phyloP scores from a whole-genome alignment of 1,140 invertebrate genomes.

The Drosophila novamexicana region DNA sequence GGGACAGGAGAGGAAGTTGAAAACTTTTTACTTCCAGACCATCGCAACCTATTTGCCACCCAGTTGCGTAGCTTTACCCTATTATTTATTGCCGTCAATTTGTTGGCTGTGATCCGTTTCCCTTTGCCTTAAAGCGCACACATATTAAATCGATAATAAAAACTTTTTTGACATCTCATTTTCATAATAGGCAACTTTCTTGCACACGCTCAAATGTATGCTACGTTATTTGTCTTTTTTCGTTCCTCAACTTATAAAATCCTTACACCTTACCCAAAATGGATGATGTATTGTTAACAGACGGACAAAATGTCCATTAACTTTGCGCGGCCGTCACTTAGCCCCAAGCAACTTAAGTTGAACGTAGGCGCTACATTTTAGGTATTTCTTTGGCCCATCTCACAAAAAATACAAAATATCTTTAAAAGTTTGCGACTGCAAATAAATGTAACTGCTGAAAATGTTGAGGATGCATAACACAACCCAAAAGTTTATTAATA shows the following conservation, averaged over 20 bases:
- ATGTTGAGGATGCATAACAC: too few relatives aligned
- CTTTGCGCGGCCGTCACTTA: neutral
- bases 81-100: conserved; percentile 67
- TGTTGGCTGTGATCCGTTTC: conserved; percentile 42
- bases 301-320: conserved; percentile 17
- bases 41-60: conserved; percentile 61
- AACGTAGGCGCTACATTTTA: conserved; percentile 62
- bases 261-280: conserved; percentile 36
- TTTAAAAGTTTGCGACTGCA: too few relatives aligned
- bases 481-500: neutral
- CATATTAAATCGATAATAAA: conserved; percentile 81
- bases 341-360: conserved; percentile 48
- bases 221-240: conserved; percentile 43
- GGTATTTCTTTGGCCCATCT: conserved; percentile 5
- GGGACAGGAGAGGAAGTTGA: conserved; percentile 7
- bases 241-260: neutral
- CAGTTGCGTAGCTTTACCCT: conserved; percentile 44
- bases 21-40: conserved; percentile 62
- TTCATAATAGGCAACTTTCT: conserved; percentile 76
- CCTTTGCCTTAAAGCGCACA: neutral
- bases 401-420: neutral
- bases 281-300: conserved; percentile 44
- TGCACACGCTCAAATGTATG: conserved; percentile 59
- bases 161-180: conserved; percentile 83
- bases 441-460: too few relatives aligned